Evolutionary conservation across 2,113 vertebrate species (phyloP).

Genomic region (Climacteris rufus): DNA sequence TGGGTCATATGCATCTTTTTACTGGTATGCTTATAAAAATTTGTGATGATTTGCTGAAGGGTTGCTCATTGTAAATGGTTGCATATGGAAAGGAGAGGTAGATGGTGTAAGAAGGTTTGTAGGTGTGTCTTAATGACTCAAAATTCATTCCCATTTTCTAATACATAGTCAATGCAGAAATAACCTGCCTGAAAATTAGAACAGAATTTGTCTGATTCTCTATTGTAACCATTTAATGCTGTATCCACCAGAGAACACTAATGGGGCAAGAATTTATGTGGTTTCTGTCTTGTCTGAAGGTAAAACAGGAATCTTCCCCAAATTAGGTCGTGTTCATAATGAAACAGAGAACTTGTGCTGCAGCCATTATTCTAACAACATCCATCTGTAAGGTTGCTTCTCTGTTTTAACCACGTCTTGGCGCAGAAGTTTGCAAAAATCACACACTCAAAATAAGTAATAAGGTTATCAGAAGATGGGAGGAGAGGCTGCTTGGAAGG

Average conservation of each 20-base stretch:
- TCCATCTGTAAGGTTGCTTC: neutral
- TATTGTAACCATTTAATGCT: neutral
- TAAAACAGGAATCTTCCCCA: neutral
- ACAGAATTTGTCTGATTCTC: neutral
- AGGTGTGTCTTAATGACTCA: neutral
- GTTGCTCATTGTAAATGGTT: neutral
- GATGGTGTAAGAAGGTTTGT: neutral
- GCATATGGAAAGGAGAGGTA: neutral
- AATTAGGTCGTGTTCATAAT: neutral
- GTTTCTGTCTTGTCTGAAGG: neutral
- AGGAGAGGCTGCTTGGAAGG: neutral
- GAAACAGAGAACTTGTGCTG: neutral
- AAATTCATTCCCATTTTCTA: neutral
- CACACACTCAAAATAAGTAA: slow-evolving; percentile 11
- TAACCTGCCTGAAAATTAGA: neutral
- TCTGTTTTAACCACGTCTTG: neutral
- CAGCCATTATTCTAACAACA: neutral
- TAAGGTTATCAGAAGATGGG: slow-evolving; percentile 7
- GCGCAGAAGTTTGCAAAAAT: neutral
- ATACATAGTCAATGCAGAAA: neutral
- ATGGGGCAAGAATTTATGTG: neutral
- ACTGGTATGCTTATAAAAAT: neutral
- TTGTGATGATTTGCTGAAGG: neutral
- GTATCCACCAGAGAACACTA: neutral
- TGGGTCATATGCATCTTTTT: neutral